Percentiles rank a stretch among this genome's conserved stretches.
Conservation (phyloP, 2,797 vertebrate species). For the Aulostomus chinensis region DNA sequence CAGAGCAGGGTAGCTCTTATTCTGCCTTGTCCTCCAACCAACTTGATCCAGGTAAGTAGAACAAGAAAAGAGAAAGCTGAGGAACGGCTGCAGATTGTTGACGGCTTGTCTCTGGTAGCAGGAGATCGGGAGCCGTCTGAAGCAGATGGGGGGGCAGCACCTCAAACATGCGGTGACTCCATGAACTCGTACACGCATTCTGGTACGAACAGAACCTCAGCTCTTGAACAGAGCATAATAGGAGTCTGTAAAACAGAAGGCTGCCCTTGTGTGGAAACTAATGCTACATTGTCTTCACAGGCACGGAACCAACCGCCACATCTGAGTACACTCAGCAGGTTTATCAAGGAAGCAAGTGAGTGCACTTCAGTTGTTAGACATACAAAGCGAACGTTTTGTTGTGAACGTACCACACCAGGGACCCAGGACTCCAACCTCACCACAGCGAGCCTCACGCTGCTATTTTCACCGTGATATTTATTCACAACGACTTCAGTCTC, state of each 20-base stretch:
- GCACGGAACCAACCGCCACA: slow-evolving; percentile 83
- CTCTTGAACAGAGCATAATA: rapidly evolving
- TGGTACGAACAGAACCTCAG: slow-evolving; percentile 46
- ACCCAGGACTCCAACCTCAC: too few relatives aligned
- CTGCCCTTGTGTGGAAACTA: background rate
- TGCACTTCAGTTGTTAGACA: background rate
- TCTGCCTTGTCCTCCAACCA: slow-evolving; percentile 81
- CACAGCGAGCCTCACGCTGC: too few relatives aligned
- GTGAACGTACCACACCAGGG: too few relatives aligned
- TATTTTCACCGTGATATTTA: too few relatives aligned
- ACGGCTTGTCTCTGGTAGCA: slow-evolving; percentile 9
- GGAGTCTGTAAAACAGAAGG: background rate
- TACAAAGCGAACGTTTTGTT: background rate
- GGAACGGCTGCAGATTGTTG: rapidly evolving
- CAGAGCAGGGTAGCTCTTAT: slow-evolving; percentile 77
- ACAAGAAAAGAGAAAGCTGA: background rate
- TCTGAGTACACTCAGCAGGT: slow-evolving; percentile 93
- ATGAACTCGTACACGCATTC: slow-evolving; percentile 69
- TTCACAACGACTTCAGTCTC: too few relatives aligned
- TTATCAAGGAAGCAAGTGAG: slow-evolving; percentile 94
- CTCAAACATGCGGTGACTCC: slow-evolving; percentile 55
- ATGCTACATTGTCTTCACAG: slow-evolving; percentile 70
- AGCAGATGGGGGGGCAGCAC: slow-evolving; percentile 41
- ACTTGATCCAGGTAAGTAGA: slow-evolving; percentile 83
- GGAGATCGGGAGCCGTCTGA: slow-evolving; percentile 63